Base-by-base conservation (phyloP, 2,888 invertebrate genomes). In the Myopa testacea region DNA sequence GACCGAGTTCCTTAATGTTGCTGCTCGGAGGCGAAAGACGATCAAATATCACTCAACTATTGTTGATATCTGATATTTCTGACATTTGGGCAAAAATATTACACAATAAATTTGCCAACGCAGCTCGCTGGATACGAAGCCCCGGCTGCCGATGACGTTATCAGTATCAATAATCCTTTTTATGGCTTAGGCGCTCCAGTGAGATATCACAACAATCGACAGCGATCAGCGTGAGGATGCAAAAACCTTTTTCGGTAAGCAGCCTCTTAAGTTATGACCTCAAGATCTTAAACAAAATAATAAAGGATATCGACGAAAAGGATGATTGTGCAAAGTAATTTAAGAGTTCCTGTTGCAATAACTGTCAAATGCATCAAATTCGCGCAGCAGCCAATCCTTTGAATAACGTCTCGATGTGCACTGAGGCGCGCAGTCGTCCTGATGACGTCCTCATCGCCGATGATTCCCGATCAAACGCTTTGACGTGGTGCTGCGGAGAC, bases 61-160 rank as follows among this genome's bases (percentile, higher is more conserved):
- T 55, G 55, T 12, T 45, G 45, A 45, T n/a, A 55, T n/a, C 10
- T 16, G 55, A 75, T 68, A 75, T 60, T 45, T 60, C 58, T 75
- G 75, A 75, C 69, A 75, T 75, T 75, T 62, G 26, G 0, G 60
- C 60, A 75, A 75, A 75, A 69, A 75, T 75, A 75, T 75, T 68
- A 60, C 68, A 75, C 68, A 68, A 75, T 75, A 60, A 75, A 75
- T 69, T 74, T 65, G 37, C 58, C 60, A 50, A 50, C 37, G 4
- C 34, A 72, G n/a, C 52, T 38, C 26, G 40, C 6, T 40, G 12
- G 16, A 40, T 38, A 37, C 19, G 12, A 19, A 40, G 37, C 26
- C 26, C 26, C 26, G 14, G 19, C 55, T 26, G 52, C 14, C 26
- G 58, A 60, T 58, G 4, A 8, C 19, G 19, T 40, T 19, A 62